phyloP scores from a whole-genome alignment of 2,888 invertebrate species.

The Lepetodrilus schrolli region DNA sequence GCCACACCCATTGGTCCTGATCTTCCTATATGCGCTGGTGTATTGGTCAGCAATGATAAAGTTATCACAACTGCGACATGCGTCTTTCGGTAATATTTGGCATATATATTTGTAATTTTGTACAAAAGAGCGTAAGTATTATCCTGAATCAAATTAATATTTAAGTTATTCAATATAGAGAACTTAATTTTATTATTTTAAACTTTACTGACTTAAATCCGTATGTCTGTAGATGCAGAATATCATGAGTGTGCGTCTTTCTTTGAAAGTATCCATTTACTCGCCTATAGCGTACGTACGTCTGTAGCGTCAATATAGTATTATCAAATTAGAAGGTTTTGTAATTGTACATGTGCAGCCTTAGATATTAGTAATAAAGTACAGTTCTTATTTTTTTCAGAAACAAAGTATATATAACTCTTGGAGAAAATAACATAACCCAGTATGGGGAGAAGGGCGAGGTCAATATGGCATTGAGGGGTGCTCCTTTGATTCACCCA shows the following conservation, averaged over 20 bases:
- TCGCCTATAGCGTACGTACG: no score
- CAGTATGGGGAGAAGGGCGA: neutral
- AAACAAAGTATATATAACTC: neutral
- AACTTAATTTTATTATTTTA: no score
- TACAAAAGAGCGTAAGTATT: no score
- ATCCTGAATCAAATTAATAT: no score
- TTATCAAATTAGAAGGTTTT: neutral
- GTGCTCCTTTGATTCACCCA: neutral
- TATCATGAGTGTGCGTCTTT: no score
- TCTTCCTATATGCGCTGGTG: neutral
- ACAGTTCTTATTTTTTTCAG: neutral
- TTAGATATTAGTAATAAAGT: neutral
- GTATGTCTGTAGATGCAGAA: no score
- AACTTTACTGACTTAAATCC: no score
- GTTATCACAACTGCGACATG: conserved; percentile 8
- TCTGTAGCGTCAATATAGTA: neutral
- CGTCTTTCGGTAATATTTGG: neutral
- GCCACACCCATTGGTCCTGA: neutral
- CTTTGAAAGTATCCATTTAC: no score
- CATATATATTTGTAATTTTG: no score
- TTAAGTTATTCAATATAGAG: no score
- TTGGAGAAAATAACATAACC: neutral
- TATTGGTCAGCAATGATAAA: neutral
- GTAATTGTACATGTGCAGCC: neutral
- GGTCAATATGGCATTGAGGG: neutral